Percentiles rank a stretch among this genome's conserved stretches.
These are phyloP conservation scores for Eptatretus burgeri DNA, from an alignment of 2,113 vertebrate genomes.

Conservation along the genomic window DNA sequence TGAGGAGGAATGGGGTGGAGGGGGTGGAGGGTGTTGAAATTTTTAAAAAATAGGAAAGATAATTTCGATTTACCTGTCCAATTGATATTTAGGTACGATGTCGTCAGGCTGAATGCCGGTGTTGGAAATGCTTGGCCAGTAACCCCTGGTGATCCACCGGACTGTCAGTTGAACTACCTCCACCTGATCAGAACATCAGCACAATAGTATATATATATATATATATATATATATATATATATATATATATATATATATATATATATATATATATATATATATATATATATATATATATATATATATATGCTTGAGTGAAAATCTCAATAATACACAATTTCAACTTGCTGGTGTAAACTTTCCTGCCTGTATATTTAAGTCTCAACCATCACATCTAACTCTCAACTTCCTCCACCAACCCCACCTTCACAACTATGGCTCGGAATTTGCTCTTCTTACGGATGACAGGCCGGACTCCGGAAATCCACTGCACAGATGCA, in stretches of 20 bases:
- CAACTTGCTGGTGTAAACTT: background rate
- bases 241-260: background rate
- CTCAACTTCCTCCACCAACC: background rate
- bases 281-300: constrained; percentile 2
- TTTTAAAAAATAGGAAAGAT: no score
- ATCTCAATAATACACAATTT: no score
- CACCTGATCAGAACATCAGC: constrained; percentile 24
- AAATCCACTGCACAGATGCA: constrained; percentile 82
- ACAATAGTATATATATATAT: background rate
- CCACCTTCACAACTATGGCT: constrained; percentile 84
- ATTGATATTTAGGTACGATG: constrained; percentile 58
- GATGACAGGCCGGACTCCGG: constrained; percentile 75
- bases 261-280: background rate
- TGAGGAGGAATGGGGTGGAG: no score
- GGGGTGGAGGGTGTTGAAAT: no score
- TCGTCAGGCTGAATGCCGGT: constrained; percentile 54
- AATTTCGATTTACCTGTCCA: constrained; percentile 30
- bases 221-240: background rate
- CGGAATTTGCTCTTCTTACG: constrained; percentile 95
- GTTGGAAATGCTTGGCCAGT: constrained; percentile 31
- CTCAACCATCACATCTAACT: no score
- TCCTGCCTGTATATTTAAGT: no score
- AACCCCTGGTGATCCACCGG: constrained; percentile 98
- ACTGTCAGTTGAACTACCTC: constrained; percentile 79
- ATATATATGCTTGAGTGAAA: background rate